Evolutionary conservation across 2,797 vertebrate species (phyloP).

Genomic region (Gymnopithys bicolor): DNA sequence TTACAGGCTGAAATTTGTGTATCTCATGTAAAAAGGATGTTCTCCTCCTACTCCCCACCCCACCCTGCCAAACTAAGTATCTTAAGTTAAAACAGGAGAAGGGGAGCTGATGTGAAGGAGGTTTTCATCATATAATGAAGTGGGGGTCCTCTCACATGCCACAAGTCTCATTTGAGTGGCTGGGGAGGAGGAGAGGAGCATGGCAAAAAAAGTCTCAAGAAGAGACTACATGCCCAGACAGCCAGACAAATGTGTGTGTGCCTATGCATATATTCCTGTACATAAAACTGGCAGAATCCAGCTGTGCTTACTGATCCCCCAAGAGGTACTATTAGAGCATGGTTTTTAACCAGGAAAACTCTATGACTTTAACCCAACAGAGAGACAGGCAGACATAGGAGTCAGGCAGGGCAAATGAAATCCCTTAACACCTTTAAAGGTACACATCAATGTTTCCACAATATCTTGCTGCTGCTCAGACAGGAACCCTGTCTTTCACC

Average conservation of each 20-base stretch:
- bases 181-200: not conserved
- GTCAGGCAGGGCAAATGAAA: not conserved
- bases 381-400: not conserved
- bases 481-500: not conserved
- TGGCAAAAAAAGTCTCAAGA: not conserved
- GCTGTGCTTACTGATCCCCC: not conserved
- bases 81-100: not conserved
- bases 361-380: not conserved
- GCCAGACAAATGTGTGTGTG: rapidly evolving
- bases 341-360: not conserved
- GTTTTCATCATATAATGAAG: not conserved
- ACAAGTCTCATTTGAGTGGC: not conserved
- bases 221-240: not conserved
- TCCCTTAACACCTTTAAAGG: not conserved
- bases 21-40: not conserved
- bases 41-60: not conserved
- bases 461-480: not conserved
- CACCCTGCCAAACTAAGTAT: not conserved
- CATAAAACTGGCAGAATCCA: not conserved
- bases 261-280: not conserved
- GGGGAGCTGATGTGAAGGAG: not conserved
- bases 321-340: not conserved
- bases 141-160: not conserved
- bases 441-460: not conserved
- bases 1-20: not conserved